phyloP scores from a whole-genome alignment of 1,140 invertebrate genomes.

The Caerostris darwini region DNA sequence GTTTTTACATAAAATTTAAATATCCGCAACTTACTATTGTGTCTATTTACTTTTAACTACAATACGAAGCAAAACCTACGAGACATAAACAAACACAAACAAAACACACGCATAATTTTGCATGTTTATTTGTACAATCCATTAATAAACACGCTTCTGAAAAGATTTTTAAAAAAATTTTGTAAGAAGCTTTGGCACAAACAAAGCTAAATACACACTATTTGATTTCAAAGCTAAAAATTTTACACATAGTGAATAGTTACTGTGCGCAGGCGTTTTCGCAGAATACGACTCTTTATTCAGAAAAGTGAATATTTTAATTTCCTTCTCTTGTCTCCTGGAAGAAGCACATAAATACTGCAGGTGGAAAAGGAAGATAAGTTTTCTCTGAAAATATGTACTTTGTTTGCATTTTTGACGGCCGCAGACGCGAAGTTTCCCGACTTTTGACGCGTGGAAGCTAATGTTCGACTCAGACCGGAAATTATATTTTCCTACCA shows the following conservation, averaged over 20 bases:
- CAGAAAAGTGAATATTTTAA: background rate
- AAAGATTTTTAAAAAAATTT: too few species aligned
- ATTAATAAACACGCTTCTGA: too few species aligned
- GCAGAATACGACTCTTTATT: background rate
- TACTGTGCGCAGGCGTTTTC: background rate
- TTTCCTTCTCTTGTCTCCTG: background rate
- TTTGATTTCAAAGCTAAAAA: background rate
- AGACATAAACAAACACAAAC: too few species aligned
- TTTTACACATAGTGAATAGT: background rate
- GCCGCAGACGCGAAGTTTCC: background rate
- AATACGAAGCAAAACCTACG: too few species aligned
- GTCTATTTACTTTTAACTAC: too few species aligned
- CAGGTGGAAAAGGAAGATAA: background rate
- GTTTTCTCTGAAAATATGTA: conserved; percentile 22
- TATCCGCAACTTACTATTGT: too few species aligned
- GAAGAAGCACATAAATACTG: background rate
- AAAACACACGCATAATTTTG: too few species aligned
- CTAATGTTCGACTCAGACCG: background rate
- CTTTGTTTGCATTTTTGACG: conserved; percentile 39
- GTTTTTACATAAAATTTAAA: too few species aligned
- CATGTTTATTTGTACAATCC: too few species aligned
- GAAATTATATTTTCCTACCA: background rate
- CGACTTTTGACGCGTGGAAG: conserved; percentile 13
- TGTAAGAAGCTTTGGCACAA: too few species aligned
- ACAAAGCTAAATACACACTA: too few species aligned